Evolutionary conservation across 2,888 invertebrate genomes (phyloP).

Genomic region (Drosophila quinaria): DNA sequence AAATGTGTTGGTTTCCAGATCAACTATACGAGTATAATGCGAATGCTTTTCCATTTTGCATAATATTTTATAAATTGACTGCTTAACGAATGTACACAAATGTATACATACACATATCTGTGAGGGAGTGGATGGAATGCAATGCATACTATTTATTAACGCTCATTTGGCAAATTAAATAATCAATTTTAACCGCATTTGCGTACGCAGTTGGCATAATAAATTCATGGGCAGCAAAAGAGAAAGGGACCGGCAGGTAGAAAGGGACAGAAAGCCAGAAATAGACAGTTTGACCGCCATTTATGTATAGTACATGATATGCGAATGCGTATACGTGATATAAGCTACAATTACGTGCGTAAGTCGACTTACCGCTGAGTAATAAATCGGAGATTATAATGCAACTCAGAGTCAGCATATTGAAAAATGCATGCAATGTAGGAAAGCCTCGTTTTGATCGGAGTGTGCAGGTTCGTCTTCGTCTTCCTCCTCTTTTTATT

Average conservation of each 20-base stretch:
- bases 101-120: background rate
- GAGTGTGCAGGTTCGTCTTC: constrained; percentile 18
- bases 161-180: constrained; percentile 69
- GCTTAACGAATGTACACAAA: constrained; percentile 26
- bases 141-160: constrained; percentile 63
- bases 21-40: constrained; percentile 4
- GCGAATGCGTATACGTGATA: constrained; percentile 11
- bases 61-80: constrained; percentile 65
- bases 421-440: constrained; percentile 81
- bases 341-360: constrained; percentile 24
- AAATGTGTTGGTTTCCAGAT: constrained; percentile 40
- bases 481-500: constrained; percentile 6
- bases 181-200: constrained; percentile 71
- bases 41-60: constrained; percentile 18
- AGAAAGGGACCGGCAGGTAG: background rate
- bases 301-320: constrained; percentile 7
- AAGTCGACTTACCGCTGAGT: constrained; percentile 83
- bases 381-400: constrained; percentile 85
- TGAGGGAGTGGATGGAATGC: constrained; percentile 22
- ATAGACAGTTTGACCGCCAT: constrained; percentile 18
- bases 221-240: constrained; percentile 40
- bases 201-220: constrained; percentile 67
- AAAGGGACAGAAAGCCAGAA: constrained; percentile 13
- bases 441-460: constrained; percentile 62
- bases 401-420: constrained; percentile 84